A percentile compares a stretch with the other conserved stretches of the same genome.
These are phyloP conservation scores for Pipra filicauda DNA, from an alignment of 2,113 vertebrate genomes.

Conservation along the genomic window DNA sequence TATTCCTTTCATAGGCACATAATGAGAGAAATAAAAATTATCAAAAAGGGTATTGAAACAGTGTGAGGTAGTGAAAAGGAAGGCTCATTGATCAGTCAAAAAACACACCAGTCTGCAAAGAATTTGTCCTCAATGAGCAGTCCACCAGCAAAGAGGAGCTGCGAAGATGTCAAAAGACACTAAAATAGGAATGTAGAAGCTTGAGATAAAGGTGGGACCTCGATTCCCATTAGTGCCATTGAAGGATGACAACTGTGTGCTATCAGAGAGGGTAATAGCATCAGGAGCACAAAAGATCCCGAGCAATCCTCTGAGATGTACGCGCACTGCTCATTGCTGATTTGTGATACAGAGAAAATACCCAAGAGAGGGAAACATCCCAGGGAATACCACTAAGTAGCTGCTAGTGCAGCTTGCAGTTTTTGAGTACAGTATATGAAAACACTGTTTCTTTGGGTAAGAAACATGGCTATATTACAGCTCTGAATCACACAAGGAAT, in stretches of 20 bases:
- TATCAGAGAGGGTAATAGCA: neutral
- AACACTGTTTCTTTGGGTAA: neutral
- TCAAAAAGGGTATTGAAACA: neutral
- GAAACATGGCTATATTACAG: accelerated
- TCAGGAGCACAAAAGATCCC: neutral
- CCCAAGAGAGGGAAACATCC: neutral
- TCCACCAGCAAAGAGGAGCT: neutral
- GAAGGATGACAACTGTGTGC: neutral
- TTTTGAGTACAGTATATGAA: neutral
- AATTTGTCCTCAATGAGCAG: neutral
- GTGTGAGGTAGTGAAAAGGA: neutral
- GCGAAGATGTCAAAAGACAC: neutral
- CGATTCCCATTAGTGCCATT: neutral
- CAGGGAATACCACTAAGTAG: neutral
- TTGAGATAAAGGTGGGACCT: neutral
- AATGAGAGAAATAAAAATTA: neutral
- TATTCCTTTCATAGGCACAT: neutral
- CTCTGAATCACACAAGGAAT: neutral
- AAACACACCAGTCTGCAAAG: neutral
- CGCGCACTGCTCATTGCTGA: neutral
- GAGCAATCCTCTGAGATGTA: neutral
- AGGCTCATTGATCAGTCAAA: neutral
- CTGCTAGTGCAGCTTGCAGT: neutral
- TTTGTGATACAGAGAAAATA: neutral
- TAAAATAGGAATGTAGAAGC: neutral